Base-by-base conservation (phyloP, 2,888 invertebrate species). In the Ophonus ardosiacus region DNA sequence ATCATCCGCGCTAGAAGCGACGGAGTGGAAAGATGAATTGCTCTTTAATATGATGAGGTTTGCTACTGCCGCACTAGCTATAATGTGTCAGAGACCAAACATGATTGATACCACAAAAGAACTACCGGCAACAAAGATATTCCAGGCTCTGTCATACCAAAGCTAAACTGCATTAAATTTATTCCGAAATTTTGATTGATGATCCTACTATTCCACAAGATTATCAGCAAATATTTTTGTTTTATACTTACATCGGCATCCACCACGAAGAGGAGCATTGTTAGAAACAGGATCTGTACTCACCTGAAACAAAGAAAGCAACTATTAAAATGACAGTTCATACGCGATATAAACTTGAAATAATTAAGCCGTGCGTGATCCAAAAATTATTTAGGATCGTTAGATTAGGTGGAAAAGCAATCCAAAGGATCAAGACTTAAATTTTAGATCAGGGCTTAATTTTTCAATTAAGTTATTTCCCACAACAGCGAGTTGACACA, bases 21-120 rank as follows among this genome's bases (percentile, higher is more conserved):
- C 85, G 87, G 85, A 86, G 86, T 85, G 86, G 87, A 87, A 90
- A 90, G 90, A 90, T 90, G 89, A 89, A 90, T 90, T 88, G 88
- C 89, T 88, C 88, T 89, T 89, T 90, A 89, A 90, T 90, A 90
- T 89, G 90, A 90, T 90, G 90, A 89, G 90, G 89, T 90, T 88
- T 88, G 88, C 87, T 87, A 88, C 88, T 78, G 71, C 81, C 24
- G 76, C 76, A 74, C 83, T 71, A 76, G 17, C 51, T 76, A 84
- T 84, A 84, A 84, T 78, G 78, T 84, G 84, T 65, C 84, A 65
- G 84, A 78, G 56, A 79, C 65, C 51, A 61, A 79, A 78, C 79
- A 84, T 84, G 84, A 84, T 84, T 84, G 84, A 84, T 84, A 84
- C 84, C 79, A 79, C 78, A 61, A 84, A 74, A 78, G 79, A 63